These are phyloP conservation scores for Neogobius melanostomus DNA, from an alignment of 2,113 vertebrate species.

Conservation along the genomic window DNA sequence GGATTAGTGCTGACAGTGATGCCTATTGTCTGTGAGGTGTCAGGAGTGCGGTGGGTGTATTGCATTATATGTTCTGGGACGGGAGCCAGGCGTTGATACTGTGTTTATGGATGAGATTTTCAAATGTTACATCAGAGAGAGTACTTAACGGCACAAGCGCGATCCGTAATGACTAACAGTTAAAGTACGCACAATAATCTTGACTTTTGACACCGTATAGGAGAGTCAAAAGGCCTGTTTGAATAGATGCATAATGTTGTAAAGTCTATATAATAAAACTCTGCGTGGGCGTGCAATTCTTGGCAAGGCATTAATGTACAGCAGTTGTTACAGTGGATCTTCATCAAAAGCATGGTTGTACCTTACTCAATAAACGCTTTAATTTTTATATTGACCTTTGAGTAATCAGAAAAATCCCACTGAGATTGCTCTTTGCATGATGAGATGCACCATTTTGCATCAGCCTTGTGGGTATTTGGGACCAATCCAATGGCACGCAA, in stretches of 20 bases:
- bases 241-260: slow-evolving; percentile 4
- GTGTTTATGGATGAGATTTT: not conserved
- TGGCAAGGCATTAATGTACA: not conserved
- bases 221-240: not conserved
- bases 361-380: not conserved
- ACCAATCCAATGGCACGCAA: not conserved
- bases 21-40: not conserved
- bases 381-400: slow-evolving; percentile 1
- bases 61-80: slow-evolving; percentile 3
- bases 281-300: not conserved
- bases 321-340: not conserved
- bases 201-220: slow-evolving; percentile 1
- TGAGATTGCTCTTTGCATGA: not conserved
- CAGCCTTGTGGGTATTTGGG: not conserved
- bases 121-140: slow-evolving; percentile 16
- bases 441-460: not conserved
- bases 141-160: slow-evolving; percentile 1
- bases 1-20: not conserved
- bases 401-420: slow-evolving; percentile 1
- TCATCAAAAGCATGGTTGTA: not conserved
- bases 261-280: not conserved
- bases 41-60: not conserved
- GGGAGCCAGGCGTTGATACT: not conserved
- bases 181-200: slow-evolving; percentile 1
- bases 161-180: not conserved